Conservation (phyloP, 2,113 vertebrate genomes). For the Poeciliopsis prolifica region DNA sequence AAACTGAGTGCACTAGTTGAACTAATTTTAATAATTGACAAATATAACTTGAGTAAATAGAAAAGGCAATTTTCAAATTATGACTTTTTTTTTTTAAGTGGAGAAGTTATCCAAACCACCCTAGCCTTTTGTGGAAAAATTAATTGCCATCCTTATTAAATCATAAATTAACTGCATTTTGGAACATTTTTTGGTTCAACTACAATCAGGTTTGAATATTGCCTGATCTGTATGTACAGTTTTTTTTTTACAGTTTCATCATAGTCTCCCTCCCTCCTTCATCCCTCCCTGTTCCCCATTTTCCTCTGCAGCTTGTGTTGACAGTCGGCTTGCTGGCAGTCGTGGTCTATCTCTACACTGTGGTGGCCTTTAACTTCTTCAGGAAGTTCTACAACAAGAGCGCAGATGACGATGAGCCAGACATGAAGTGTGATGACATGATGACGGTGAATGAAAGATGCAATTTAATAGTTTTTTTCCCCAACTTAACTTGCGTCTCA, state of each 20-base stretch:
- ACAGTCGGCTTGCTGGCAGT: conserved; percentile 96
- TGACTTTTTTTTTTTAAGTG: neutral
- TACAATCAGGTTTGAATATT: neutral
- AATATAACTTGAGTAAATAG: neutral
- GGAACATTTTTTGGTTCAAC: too few relatives aligned
- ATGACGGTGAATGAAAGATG: conserved; percentile 87
- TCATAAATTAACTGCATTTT: too few relatives aligned
- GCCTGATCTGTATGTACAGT: neutral
- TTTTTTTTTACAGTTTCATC: conserved; percentile 29
- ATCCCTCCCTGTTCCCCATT: neutral
- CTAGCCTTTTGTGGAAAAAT: too few relatives aligned
- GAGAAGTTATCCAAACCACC: neutral
- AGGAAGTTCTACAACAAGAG: conserved; percentile 99
- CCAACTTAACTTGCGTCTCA: neutral
- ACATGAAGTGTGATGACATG: conserved; percentile 99
- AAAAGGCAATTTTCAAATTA: neutral
- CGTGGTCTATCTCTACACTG: conserved; percentile 97
- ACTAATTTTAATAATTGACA: neutral
- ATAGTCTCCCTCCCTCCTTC: neutral
- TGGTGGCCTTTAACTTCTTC: conserved; percentile 99
- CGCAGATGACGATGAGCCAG: conserved; percentile 92
- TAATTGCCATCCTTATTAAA: too few relatives aligned
- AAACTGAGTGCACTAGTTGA: neutral
- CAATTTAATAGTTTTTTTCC: neutral
- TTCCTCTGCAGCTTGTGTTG: conserved; percentile 85